Conservation (phyloP, 1,140 invertebrate genomes). For the Drosophila nigrodunni region DNA sequence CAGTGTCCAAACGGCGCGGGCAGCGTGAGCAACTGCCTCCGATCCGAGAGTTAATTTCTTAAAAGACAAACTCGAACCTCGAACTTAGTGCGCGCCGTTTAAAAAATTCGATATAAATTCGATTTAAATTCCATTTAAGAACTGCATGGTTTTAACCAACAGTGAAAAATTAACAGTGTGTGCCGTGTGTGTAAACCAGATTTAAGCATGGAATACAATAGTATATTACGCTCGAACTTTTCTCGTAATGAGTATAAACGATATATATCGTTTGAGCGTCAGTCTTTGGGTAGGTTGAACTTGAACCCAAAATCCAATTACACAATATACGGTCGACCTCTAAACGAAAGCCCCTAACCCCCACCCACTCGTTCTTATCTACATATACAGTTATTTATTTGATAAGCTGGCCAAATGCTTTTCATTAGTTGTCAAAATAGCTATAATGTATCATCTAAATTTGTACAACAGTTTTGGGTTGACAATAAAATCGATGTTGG, state of each 20-base stretch:
- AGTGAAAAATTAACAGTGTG: constrained; percentile 21
- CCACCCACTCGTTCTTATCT: background rate
- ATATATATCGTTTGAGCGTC: constrained; percentile 83
- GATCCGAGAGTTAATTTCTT: background rate
- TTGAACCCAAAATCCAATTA: constrained; percentile 51
- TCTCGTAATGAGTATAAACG: constrained; percentile 72
- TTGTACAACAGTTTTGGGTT: background rate
- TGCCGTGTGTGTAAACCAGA: constrained; percentile 10
- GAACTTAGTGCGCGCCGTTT: constrained; percentile 33
- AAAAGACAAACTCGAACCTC: background rate
- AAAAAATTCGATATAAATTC: constrained; percentile 18
- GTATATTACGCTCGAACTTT: constrained; percentile 71
- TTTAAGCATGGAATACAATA: constrained; percentile 62
- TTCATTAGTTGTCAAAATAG: background rate
- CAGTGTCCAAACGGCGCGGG: constrained; percentile 64
- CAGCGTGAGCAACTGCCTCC: constrained; percentile 42
- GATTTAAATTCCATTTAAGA: background rate
- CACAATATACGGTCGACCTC: constrained; percentile 24
- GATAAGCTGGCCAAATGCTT: constrained; percentile 19
- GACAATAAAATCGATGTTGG: background rate
- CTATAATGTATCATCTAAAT: constrained; percentile 10
- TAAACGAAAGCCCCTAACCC: constrained; percentile 28
- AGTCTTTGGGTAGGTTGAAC: constrained; percentile 79
- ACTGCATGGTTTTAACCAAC: constrained; percentile 18
- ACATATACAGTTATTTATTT: too few relatives aligned